These are phyloP conservation scores for Artibeus jamaicensis DNA, from an alignment of 2,797 vertebrate species.

Conservation along the genomic window DNA sequence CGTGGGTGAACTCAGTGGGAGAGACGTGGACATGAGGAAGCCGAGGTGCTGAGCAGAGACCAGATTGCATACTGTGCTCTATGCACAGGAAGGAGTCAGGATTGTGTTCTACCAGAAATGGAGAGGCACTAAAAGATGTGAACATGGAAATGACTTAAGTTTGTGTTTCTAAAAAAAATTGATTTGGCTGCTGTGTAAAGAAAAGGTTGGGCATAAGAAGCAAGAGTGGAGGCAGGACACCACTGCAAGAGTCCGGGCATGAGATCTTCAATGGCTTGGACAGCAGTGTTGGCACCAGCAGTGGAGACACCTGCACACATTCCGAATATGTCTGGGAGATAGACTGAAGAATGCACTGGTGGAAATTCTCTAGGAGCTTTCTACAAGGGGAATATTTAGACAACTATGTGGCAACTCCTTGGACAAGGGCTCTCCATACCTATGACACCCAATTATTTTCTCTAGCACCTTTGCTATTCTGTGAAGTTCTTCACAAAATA, in stretches of 20 bases:
- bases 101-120: not conserved
- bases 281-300: not conserved
- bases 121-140: not conserved
- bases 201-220: not conserved
- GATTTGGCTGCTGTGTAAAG: not conserved
- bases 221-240: not conserved
- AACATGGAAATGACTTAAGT: not conserved
- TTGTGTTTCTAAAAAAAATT: not conserved
- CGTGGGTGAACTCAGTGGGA: not conserved
- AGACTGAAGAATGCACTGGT: not conserved
- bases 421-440: not conserved
- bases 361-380: not conserved
- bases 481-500: not conserved
- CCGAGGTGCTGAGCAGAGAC: not conserved
- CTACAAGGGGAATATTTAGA: not conserved
- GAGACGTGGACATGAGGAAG: not conserved
- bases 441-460: not conserved
- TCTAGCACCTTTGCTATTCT: not conserved
- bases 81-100: not conserved
- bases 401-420: not conserved
- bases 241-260: not conserved
- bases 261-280: too few species aligned
- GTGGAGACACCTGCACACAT: not conserved
- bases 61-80: too few species aligned
- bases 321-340: not conserved